Percentiles rank a stretch among this genome's conserved stretches.
Evolutionary conservation across 2,888 invertebrate genomes (phyloP).

Genomic region (Busseola fusca): DNA sequence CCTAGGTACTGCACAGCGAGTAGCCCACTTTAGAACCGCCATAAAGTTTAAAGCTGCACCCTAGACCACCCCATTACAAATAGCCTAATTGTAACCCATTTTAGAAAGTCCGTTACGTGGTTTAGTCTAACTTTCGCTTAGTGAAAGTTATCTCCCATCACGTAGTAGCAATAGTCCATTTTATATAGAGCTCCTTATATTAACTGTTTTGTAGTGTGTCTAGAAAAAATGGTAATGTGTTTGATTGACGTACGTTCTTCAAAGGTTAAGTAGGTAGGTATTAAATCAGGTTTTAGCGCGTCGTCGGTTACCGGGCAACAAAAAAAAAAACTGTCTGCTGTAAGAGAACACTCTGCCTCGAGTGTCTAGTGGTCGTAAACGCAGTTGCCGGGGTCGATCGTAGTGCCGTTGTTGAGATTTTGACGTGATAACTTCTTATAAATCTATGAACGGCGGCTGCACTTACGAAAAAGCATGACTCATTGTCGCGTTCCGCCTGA

Average conservation of each 20-base stretch:
- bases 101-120: constrained; percentile 51
- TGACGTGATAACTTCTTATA: no score
- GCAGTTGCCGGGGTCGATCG: neutral
- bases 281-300: constrained; percentile 8
- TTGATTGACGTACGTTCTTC: constrained; percentile 23
- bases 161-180: constrained; percentile 47
- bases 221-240: constrained; percentile 12
- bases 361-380: neutral
- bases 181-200: constrained; percentile 36
- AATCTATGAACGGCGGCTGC: no score
- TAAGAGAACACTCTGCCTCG: neutral
- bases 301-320: neutral
- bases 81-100: constrained; percentile 35
- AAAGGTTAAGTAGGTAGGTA: constrained; percentile 12
- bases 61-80: constrained; percentile 21
- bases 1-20: neutral
- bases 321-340: neutral
- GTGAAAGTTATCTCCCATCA: constrained; percentile 58
- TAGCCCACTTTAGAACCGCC: neutral
- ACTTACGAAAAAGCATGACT: no score
- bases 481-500: no score
- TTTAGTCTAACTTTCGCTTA: constrained; percentile 44
- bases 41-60: neutral
- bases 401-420: neutral
- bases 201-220: constrained; percentile 1